phyloP scores from a whole-genome alignment of 2,797 vertebrate genomes.

The Sparus aurata region DNA sequence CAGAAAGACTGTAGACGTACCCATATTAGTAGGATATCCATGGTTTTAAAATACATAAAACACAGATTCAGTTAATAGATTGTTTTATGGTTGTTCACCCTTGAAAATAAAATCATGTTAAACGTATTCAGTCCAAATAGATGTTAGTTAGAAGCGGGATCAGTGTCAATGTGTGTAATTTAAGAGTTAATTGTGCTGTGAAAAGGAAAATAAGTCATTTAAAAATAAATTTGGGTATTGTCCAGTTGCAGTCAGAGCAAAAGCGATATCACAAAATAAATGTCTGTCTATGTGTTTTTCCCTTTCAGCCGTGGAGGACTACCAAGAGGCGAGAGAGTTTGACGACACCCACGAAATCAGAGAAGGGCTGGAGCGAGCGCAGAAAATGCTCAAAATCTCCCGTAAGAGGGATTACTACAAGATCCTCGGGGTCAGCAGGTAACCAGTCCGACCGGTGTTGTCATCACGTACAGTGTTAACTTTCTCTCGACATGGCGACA shows the following conservation, averaged over 20 bases:
- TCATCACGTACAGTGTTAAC: neutral
- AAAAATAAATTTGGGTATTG: neutral
- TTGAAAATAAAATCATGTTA: slow-evolving; percentile 3
- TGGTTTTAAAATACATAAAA: neutral
- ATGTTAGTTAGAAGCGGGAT: neutral
- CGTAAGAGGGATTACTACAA: slow-evolving; percentile 91
- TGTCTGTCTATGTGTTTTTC: too few relatives aligned
- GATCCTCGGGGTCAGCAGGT: slow-evolving; percentile 90
- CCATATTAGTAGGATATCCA: neutral
- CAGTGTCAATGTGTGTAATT: neutral
- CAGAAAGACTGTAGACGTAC: too few relatives aligned
- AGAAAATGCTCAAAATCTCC: slow-evolving; percentile 89
- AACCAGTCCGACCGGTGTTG: neutral
- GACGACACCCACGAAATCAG: slow-evolving; percentile 87
- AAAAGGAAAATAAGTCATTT: neutral
- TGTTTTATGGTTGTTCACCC: neutral
- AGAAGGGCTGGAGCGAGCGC: slow-evolving; percentile 88
- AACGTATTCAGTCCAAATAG: neutral
- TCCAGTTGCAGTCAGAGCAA: neutral
- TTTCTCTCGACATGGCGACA: neutral
- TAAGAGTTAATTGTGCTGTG: neutral
- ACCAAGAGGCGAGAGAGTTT: slow-evolving; percentile 88
- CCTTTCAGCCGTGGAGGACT: slow-evolving; percentile 87
- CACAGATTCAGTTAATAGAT: neutral
- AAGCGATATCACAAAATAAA: too few relatives aligned